phyloP scores from a whole-genome alignment of 2,113 vertebrate species.

The Charadrius vociferus region DNA sequence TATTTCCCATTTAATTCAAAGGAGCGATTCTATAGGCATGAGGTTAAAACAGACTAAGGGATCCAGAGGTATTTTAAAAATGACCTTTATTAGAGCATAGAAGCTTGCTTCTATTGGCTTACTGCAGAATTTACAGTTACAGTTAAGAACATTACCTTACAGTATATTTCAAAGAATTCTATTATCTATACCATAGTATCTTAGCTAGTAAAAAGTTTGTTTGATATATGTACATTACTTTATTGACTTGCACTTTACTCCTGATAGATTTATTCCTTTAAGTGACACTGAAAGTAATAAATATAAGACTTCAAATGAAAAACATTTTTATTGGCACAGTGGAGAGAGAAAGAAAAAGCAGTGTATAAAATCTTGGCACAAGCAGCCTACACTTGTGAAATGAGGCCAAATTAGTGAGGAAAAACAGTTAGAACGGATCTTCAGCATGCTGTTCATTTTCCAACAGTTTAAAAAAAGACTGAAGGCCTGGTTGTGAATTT shows the following conservation, averaged over 20 bases:
- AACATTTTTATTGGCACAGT: constrained; percentile 41
- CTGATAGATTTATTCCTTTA: constrained; percentile 61
- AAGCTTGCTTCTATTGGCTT: background rate
- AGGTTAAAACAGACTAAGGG: background rate
- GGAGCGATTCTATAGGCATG: background rate
- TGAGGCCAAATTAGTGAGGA: constrained; percentile 20
- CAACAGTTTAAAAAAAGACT: background rate
- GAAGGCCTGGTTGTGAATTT: background rate
- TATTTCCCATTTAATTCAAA: background rate
- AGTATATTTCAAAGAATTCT: constrained; percentile 36
- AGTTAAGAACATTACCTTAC: constrained; percentile 11
- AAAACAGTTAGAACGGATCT: background rate
- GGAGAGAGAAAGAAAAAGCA: background rate
- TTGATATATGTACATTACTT: constrained; percentile 27
- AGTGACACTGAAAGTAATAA: constrained; percentile 49
- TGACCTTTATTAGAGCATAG: background rate
- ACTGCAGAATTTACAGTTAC: constrained; percentile 19
- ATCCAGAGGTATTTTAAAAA: background rate
- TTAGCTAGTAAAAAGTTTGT: constrained; percentile 24
- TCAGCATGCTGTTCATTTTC: background rate
- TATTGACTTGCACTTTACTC: constrained; percentile 63
- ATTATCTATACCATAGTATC: background rate
- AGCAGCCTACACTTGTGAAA: background rate
- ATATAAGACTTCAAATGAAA: constrained; percentile 49
- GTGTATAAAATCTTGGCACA: background rate